Conservation (phyloP, 2,888 invertebrate genomes). For the Yponomeuta evonymella region DNA sequence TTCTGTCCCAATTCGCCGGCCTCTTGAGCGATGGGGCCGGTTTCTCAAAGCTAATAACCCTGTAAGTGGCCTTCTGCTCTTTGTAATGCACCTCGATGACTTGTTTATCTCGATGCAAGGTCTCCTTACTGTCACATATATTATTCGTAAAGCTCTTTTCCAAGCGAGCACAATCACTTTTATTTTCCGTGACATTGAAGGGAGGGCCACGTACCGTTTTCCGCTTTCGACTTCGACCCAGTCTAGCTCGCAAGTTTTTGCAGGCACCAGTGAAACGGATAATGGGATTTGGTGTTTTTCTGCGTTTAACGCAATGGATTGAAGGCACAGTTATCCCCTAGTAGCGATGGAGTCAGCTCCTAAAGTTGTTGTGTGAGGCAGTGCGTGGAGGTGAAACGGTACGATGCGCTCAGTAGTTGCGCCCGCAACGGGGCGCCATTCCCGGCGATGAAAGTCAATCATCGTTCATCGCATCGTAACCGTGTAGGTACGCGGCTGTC, state of each 20-base stretch:
- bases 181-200: conserved; percentile 18
- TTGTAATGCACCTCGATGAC: background rate
- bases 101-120: conserved; percentile 5
- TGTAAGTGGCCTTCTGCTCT: background rate
- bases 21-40: background rate
- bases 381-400: conserved; percentile 47
- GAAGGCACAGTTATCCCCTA: conserved; percentile 15
- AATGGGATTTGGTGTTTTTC: conserved; percentile 8
- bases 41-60: background rate
- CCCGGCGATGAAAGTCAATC: conserved; percentile 62
- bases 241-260: background rate
- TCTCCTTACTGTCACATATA: background rate
- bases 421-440: conserved; percentile 56
- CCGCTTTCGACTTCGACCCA: conserved; percentile 22
- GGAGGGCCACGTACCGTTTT: conserved; percentile 20
- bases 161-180: conserved; percentile 17
- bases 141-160: background rate
- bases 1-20: background rate
- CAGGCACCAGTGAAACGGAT: conserved; percentile 10
- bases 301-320: conserved; percentile 14
- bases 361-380: conserved; percentile 18
- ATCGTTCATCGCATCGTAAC: conserved; percentile 46
- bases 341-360: background rate
- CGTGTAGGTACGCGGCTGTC: conserved; percentile 18
- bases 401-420: conserved; percentile 41